Base-by-base conservation (phyloP, 2,797 vertebrate genomes). In the Galaxias olidus region DNA sequence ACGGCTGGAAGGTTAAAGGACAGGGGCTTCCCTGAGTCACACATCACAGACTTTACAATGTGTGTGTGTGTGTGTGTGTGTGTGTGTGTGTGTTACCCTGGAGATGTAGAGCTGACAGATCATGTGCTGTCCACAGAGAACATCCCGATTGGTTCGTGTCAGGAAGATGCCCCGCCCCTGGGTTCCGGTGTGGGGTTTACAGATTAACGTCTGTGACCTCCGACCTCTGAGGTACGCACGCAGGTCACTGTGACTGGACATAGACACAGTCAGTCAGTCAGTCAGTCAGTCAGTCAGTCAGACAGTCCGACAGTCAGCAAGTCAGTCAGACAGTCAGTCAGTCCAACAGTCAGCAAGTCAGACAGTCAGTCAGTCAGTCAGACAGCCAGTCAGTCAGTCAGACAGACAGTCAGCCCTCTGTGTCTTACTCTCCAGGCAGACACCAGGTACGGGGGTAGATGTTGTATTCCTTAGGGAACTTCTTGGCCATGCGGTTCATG, bases 81-180 rank as follows among this genome's bases (percentile, higher is more conserved):
- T 48, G 18, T 47, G 49, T 14, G 46, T 10, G 14, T 17, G 61
- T 53, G 44, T 50, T 68, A 91, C 88, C 92, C 88, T 93, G 69
- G 90, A 84, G 73, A 90, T 73, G 71, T 84, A 86, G 54, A 91
- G 82, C 77, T 92, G 91, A 75, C 89, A 90, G 82, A 91, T 89
- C 82, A 86, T 79, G 65, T 87, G 86, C 70, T 88, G 89, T 7
- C 88, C 80, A 4, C 85, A 84, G 30, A 81, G 87, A 65, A 85
- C 72, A 50, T 89, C 90, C 79, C 81, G 87, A 69, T 72, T 82
- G 0, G 84, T 71, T 73, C 61, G 80, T 19, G 86, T 87, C 66
- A 92, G 77, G 77, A 89, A 92, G 81, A 89, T 86, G 10, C 86
- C 86, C 63, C 69, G 86, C 42, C 90, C 90, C 81, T 89, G 89